phyloP scores from a whole-genome alignment of 2,888 invertebrate species.

The Spisula subtruncata region DNA sequence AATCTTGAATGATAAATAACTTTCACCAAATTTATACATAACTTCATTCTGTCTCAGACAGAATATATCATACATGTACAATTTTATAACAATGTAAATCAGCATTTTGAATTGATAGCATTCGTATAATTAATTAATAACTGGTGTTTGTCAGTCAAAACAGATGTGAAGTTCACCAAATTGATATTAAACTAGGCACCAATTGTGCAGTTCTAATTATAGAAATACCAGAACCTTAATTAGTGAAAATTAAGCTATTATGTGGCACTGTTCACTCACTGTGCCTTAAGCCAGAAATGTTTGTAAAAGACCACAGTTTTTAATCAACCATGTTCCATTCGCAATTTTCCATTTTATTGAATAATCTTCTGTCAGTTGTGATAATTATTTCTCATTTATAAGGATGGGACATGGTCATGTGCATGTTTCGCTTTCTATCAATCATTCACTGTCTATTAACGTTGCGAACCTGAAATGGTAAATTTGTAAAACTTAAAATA shows the following conservation, averaged over 20 bases:
- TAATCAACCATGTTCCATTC: neutral
- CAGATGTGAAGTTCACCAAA: no score
- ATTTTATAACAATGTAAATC: neutral
- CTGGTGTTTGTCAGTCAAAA: no score
- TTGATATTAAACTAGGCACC: no score
- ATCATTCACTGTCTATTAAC: neutral
- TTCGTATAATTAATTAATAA: no score
- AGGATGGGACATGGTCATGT: neutral
- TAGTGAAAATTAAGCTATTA: no score
- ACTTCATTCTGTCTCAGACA: neutral
- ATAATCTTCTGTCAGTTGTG: neutral
- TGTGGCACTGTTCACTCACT: neutral
- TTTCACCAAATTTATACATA: neutral
- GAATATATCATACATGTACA: neutral
- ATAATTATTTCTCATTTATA: neutral
- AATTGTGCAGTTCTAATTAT: no score
- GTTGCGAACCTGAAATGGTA: constrained; percentile 7
- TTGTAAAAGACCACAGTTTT: neutral
- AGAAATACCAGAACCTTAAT: no score
- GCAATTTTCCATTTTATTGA: neutral
- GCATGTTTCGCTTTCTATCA: neutral
- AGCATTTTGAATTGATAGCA: neutral
- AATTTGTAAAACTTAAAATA: neutral
- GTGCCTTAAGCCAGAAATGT: neutral
- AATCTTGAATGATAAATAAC: neutral